Base-by-base conservation (phyloP, 1,140 invertebrate species). In the Heliconius hewitsoni region DNA sequence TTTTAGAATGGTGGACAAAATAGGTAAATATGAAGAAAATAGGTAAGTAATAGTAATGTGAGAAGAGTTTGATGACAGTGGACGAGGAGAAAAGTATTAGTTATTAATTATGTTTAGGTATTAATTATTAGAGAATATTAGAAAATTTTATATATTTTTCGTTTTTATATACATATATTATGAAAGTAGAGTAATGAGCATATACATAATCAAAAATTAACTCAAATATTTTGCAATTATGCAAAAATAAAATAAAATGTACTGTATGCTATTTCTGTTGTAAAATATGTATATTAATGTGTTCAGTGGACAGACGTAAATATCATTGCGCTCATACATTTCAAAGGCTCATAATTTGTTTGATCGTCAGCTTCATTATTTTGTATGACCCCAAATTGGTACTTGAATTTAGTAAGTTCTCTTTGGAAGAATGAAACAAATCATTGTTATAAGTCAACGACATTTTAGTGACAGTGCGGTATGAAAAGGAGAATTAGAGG, bases 341-440 rank as follows among this genome's bases (percentile, higher is more conserved):
- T 74, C 73, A 74, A 74, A 55, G 27, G 50, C 73, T 8, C 50
- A 55, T 76, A 75, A 80, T 80, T 80, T 80, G 79, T 80, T 74
- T 80, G 57, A 66, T 76, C 74, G 60, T 73, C 52, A 71, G 50
- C 74, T 60, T 74, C 73, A 30, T 55, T 19, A 72, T 42, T 72
- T 37, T 50, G 73, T 74, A 74, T 23, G 39, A 52, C n/a, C 8
- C 18, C 18, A 74, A 74, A 74, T 74, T 74, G 73, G 46, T 74
- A 23, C 73, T 74, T 52, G 50, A 50, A 55, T 55, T 74, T 55
- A 16, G n/a, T 66, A 66, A 66, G 30, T 66, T 66, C 23, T 66
- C 23, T 30, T 66, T 30, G 60, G 16, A 3, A 66, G 8, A 1
- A 18, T 27, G 23, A 66, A 30, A 16, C 11, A 57, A n/a, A 23